Evolutionary conservation across 2,113 vertebrate genomes (phyloP).

Genomic region (Entomyzon cyanotis): DNA sequence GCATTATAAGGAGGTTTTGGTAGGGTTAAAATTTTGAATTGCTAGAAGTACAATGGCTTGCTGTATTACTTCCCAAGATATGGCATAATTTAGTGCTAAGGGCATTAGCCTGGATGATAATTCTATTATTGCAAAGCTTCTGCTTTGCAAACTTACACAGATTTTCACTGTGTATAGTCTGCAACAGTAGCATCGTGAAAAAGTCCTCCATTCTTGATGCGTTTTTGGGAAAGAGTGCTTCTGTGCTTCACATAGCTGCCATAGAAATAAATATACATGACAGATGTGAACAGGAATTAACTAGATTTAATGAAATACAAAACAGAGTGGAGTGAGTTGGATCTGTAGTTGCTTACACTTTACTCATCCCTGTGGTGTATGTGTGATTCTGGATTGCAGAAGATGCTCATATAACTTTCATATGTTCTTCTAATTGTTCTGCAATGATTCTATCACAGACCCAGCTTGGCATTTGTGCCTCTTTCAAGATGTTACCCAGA

Average conservation of each 20-base stretch:
- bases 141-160: neutral
- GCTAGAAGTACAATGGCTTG: neutral
- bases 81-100: neutral
- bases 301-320: neutral
- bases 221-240: neutral
- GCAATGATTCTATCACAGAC: neutral
- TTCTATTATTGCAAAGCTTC: neutral
- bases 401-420: neutral
- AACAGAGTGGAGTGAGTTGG: neutral
- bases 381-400: neutral
- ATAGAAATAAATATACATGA: neutral
- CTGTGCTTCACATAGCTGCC: neutral
- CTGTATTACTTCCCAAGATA: neutral
- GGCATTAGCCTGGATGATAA: neutral
- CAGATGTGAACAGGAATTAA: neutral
- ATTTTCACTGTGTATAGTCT: neutral
- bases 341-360: neutral
- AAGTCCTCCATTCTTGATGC: neutral
- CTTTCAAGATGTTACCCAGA: neutral
- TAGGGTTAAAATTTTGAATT: neutral
- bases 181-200: neutral
- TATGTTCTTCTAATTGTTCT: neutral
- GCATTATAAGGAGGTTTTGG: neutral
- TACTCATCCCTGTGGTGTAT: neutral
- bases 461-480: neutral